These are phyloP conservation scores for Tanytarsus gracilentus DNA, from an alignment of 2,888 invertebrate genomes.

Conservation along the genomic window DNA sequence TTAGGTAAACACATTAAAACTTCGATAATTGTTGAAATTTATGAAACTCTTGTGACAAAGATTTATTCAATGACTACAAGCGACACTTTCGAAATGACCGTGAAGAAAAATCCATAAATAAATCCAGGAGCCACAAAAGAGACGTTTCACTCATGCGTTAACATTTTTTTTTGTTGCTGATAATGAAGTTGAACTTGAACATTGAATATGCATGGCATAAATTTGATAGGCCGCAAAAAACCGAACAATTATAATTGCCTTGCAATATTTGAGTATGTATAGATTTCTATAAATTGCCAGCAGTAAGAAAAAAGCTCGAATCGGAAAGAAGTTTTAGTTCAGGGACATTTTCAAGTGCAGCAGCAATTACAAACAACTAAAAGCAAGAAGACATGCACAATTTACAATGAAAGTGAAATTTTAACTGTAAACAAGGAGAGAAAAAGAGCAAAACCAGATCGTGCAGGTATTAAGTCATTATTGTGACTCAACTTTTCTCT, in stretches of 20 bases:
- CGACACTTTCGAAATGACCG: not conserved
- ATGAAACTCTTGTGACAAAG: no score
- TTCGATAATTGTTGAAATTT: no score
- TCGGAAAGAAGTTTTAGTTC: slow-evolving; percentile 28
- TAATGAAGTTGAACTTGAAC: slow-evolving; percentile 26
- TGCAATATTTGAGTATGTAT: no score
- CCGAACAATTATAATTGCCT: no score
- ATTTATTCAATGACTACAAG: no score
- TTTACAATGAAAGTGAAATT: slow-evolving; percentile 18
- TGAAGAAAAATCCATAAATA: no score
- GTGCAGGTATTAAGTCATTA: slow-evolving; percentile 10
- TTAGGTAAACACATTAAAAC: no score
- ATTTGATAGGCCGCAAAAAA: no score
- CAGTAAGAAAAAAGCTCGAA: no score
- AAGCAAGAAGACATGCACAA: not conserved
- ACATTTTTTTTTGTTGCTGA: not conserved
- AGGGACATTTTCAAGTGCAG: slow-evolving; percentile 10
- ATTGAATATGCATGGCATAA: not conserved
- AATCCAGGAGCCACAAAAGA: no score
- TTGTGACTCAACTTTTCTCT: not conserved
- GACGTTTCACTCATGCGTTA: no score
- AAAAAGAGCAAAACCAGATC: not conserved
- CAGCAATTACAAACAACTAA: not conserved
- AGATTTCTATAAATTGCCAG: not conserved
- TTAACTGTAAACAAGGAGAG: not conserved